Base-by-base conservation (phyloP, 2,797 vertebrate genomes). In the Toxotes lorentzi region DNA sequence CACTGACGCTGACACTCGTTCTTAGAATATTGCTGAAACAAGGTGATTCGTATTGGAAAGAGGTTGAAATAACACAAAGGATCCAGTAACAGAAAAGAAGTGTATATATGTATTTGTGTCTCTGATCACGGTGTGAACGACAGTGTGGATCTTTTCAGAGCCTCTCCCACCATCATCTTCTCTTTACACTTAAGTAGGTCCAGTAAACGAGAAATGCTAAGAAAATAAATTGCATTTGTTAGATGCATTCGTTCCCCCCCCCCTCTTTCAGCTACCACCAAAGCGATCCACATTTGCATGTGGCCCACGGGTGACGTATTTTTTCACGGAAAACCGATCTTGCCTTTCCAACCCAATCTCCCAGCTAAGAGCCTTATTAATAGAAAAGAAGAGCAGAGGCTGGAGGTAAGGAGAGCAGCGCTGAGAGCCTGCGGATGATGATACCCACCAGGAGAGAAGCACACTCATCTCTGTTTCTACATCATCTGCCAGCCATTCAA, bases 381-480 rank as follows among this genome's bases (percentile, higher is more conserved):
- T 80, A 83, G 54, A 74, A 82, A 65, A 79, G 64, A 67, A 21
- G 53, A 74, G 71, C 16, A 3, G 27, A 30, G 38, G 34, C 66
- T 74, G 57, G 43, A 78, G 62, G 69, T 73, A 74, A 85, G 70
- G 38, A 63, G 12, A 68, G 76, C 48, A 51, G 43, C 10, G 4
- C 61, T 19, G 66, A 64, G 76, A 83, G 76, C 34, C 73, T n/a
- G 82, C 2, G 1, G 60, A 83, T 76, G 75, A 76, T 66, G 40
- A 78, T 47, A 59, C 78, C 72, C 85, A 86, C 83, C 86, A 78
- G 83, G 86, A 50, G 78, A 82, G 64, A 71, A 45, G 74, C 76
- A 72, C 66, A 41, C 76, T 76, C 73, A 35, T 84, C 74, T 78
- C 64, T 68, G 71, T 73, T 79, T 74, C 79, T 8, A 78, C 64